A percentile compares a stretch with the other conserved stretches of the same genome.
Evolutionary conservation across 2,888 invertebrate species (phyloP).

Genomic region (Sesia bembeciformis): DNA sequence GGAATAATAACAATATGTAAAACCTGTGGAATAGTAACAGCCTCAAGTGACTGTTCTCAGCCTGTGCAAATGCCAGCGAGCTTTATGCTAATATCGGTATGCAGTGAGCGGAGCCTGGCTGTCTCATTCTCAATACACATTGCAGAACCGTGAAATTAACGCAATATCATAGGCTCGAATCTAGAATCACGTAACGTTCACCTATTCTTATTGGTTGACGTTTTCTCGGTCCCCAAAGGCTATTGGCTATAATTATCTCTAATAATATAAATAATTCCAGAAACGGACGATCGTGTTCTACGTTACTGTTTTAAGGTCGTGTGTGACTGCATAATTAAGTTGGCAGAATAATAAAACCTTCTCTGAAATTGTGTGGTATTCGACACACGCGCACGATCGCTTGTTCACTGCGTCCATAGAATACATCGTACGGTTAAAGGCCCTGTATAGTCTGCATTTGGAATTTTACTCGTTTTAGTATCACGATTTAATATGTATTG

Average conservation of each 20-base stretch:
- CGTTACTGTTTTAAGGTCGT: conserved; percentile 20
- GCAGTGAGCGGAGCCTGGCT: conserved; percentile 28
- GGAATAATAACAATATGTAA: not conserved
- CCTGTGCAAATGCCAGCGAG: conserved; percentile 13
- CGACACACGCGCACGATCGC: conserved; percentile 45
- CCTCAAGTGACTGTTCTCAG: not conserved
- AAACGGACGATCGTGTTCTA: conserved; percentile 16
- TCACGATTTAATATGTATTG: conserved; percentile 18
- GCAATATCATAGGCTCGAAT: conserved; percentile 17
- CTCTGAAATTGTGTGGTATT: conserved; percentile 25
- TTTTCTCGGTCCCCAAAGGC: conserved; percentile 16
- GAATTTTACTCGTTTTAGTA: conserved; percentile 51
- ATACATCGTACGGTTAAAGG: conserved; percentile 44
- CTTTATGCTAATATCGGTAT: conserved; percentile 40
- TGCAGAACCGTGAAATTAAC: conserved; percentile 18
- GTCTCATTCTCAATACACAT: conserved; percentile 33
- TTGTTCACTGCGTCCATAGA: conserved; percentile 43
- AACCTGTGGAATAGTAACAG: not conserved
- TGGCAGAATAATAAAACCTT: conserved; percentile 12
- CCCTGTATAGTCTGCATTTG: conserved; percentile 48
- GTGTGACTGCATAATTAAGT: conserved; percentile 15
- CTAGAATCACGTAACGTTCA: not conserved
- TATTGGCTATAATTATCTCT: conserved; percentile 23
- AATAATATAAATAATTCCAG: conserved; percentile 5
- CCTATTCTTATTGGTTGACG: conserved; percentile 25